A percentile compares a stretch with the other conserved stretches of the same genome.
phyloP scores from a whole-genome alignment of 2,113 vertebrate genomes.

The Macquaria ambigua region DNA sequence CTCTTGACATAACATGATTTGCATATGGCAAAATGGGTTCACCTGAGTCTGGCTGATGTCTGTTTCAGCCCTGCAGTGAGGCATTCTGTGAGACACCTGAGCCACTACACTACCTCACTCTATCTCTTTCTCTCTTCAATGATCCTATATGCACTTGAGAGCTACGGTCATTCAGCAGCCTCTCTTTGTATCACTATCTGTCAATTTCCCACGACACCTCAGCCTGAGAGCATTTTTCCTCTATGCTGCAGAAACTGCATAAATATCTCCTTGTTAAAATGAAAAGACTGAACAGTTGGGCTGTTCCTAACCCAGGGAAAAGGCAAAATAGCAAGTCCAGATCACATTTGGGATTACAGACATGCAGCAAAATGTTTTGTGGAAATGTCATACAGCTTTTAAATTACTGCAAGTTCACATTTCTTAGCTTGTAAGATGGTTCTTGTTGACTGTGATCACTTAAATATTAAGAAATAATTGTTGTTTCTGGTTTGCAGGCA shows the following conservation, averaged over 20 bases:
- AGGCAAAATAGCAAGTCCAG: not conserved
- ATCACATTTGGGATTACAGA: not conserved
- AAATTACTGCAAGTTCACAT: no score
- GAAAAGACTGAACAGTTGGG: not conserved
- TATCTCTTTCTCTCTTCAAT: not conserved
- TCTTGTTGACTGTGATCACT: not conserved
- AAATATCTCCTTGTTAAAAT: constrained; percentile 5
- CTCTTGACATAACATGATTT: not conserved
- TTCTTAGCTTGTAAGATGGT: not conserved
- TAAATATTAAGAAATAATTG: not conserved
- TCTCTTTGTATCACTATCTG: constrained; percentile 9
- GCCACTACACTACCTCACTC: not conserved
- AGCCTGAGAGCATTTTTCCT: constrained; percentile 1
- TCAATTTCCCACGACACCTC: constrained; percentile 29
- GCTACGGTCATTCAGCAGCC: constrained; percentile 8
- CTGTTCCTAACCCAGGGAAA: not conserved
- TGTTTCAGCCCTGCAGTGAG: not conserved
- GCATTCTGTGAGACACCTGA: constrained; percentile 32
- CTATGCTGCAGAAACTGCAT: not conserved
- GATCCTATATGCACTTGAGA: constrained; percentile 5
- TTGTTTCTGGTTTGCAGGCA: not conserved
- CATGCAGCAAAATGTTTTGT: not conserved
- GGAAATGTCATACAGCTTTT: not conserved
- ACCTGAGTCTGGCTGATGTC: constrained; percentile 14
- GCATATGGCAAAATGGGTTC: constrained; percentile 7